Base-by-base conservation (phyloP, 2,888 invertebrate species). In the Neelides folsomi region DNA sequence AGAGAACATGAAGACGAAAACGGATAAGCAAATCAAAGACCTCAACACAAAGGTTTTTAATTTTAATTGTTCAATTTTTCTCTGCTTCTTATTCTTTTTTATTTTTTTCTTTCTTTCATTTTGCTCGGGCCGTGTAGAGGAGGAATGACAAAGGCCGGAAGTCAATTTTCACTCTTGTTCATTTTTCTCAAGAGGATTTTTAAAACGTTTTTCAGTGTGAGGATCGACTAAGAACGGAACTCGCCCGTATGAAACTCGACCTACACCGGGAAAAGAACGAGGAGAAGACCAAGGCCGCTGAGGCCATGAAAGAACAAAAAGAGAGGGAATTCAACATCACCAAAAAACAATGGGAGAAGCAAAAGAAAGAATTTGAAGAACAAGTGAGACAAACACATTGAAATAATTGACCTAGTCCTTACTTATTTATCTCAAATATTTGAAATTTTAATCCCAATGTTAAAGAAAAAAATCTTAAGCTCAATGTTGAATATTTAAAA, bases 251-350 rank as follows among this genome's bases (percentile, higher is more conserved):
- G 68, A 79, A 76, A 69, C 70, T 71, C 56, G 80, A 80, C 68
- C 67, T 80, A 64, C 78, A 78, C 66, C 75, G 76, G 66, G 73
- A 76, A 54, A 76, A 79, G 66, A 71, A 73, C 51, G 79, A 80
- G 59, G 80, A 80, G 64, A 74, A 78, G 58, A 73, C 73, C 47
- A 70, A 72, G 34, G 78, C 77, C 1, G 70, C 80, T 52, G 75
- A 78, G 58, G 72, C 75, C 50, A 70, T 77, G 41, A 73, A 76
- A 61, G 69, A 68, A 37, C 74, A 77, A 65, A 77, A 78, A 65
- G 74, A 79, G 45, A 74, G 77, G 62, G 78, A 79, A 64, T 69
- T 77, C 40, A 69, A 72, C 39, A 71, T 72, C 20, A 68, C 75
- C 20, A 77, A 76, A 64, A 72, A 73, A 57, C 71, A 72, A 52